phyloP scores from a whole-genome alignment of 2,797 vertebrate genomes.

The Phrynocephalus vlangalii region DNA sequence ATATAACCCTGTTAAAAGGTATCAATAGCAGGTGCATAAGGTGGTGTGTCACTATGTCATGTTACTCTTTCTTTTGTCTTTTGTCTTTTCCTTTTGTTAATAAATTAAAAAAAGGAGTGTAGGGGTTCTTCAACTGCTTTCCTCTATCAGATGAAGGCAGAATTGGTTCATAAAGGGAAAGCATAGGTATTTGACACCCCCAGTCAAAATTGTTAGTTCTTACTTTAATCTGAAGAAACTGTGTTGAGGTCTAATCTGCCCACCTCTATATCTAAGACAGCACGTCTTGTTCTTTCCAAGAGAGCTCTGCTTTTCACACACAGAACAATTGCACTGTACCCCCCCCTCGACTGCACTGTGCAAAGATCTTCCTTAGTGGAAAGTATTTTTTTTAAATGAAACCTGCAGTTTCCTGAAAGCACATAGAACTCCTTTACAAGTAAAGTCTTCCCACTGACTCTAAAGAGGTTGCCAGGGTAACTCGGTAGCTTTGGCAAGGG shows the following conservation, averaged over 20 bases:
- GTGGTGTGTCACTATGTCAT: no score
- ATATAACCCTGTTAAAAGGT: no score
- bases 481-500: slow-evolving; percentile 26
- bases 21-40: no score
- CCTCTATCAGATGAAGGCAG: background rate
- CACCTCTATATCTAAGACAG: background rate
- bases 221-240: no score
- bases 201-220: no score
- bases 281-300: background rate
- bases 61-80: no score
- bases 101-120: background rate
- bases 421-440: background rate
- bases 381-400: background rate
- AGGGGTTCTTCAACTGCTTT: background rate
- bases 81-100: no score
- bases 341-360: no score
- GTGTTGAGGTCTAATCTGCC: background rate
- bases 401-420: background rate
- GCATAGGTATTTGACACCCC: no score
- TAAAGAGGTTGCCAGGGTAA: background rate
- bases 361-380: background rate
- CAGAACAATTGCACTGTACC: background rate
- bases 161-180: no score
- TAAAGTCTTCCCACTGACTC: no score
- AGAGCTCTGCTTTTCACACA: background rate